Percentiles rank a stretch among this genome's conserved stretches.
Evolutionary conservation across 2,113 vertebrate species (phyloP).

Genomic region (human (Homo sapiens)): GRCh38 chr1:43652001-43652500

Average conservation of each 20-base stretch:
- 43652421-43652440: not conserved
- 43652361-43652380: no score
- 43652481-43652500: constrained; percentile 37
- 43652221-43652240: not conserved
- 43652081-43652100: not conserved
- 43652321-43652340: not conserved
- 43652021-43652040: not conserved
- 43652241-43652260: not conserved
- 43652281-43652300: not conserved
- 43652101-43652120: constrained; percentile 11
- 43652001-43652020: no score
- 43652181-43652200: not conserved
- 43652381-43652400: not conserved
- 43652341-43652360: not conserved
- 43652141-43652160: no score
- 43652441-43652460: not conserved
- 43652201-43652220: not conserved
- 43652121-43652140: not conserved
- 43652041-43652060: constrained; percentile 1
- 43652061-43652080: constrained; percentile 7
- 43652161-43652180: no score
- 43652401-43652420: constrained; percentile 41
- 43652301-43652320: not conserved
- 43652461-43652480: not conserved
- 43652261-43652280: not conserved